Conservation (phyloP, 2,113 vertebrate species). For the Eupsittula cactorum region DNA sequence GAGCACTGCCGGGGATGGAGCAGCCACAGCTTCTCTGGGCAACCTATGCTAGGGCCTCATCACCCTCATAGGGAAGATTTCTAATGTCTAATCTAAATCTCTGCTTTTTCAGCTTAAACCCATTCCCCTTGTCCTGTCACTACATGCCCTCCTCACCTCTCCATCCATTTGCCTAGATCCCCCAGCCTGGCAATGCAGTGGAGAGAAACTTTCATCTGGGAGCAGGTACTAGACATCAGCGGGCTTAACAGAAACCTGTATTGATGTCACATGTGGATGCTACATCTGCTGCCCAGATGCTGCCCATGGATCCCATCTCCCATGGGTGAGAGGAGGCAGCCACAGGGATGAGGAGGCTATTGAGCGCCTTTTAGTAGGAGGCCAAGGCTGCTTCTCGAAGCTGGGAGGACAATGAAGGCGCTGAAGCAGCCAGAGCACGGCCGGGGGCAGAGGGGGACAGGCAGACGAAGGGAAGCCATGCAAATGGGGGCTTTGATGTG, state of each 20-base stretch:
- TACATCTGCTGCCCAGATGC: background rate
- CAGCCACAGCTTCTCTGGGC: background rate
- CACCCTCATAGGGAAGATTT: background rate
- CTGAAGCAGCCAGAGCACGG: conserved; percentile 47
- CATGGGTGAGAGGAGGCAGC: rapidly evolving
- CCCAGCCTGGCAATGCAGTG: background rate
- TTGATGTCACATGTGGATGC: background rate
- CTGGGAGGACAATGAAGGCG: conserved; percentile 48
- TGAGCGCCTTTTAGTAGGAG: background rate
- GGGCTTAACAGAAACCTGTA: background rate
- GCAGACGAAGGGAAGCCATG: conserved; percentile 62
- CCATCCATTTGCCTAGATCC: background rate
- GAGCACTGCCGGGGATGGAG: background rate
- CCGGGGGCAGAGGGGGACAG: conserved; percentile 57
- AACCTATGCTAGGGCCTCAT: background rate
- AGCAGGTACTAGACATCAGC: background rate
- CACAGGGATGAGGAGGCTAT: background rate
- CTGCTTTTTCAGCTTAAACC: background rate
- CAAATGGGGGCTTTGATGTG: conserved; percentile 65
- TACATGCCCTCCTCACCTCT: background rate
- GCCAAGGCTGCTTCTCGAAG: background rate
- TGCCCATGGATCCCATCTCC: background rate
- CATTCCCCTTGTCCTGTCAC: background rate
- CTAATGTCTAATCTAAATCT: background rate
- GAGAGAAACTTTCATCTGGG: background rate